These are phyloP conservation scores for Xenopus borealis DNA, from an alignment of 2,113 vertebrate genomes.

Conservation along the genomic window DNA sequence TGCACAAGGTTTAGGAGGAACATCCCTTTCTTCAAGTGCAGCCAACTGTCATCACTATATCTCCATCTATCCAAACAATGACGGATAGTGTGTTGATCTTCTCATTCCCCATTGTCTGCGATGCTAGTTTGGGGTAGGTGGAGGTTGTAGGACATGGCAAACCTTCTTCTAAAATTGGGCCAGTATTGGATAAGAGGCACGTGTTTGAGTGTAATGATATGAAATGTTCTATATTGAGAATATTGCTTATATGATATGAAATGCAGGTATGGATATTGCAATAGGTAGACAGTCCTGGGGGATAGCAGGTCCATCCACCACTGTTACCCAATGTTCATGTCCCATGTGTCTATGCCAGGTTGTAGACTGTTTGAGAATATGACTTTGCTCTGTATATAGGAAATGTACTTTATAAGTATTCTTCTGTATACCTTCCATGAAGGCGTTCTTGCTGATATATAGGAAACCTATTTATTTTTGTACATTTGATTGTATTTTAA, in stretches of 20 bases:
- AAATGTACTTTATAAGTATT: slow-evolving; percentile 97
- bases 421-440: slow-evolving; percentile 85
- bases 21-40: no score
- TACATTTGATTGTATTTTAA: slow-evolving; percentile 90
- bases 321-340: slow-evolving; percentile 53
- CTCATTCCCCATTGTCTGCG: no score
- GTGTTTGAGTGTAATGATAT: slow-evolving; percentile 12
- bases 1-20: no score
- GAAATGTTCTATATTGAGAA: slow-evolving; percentile 5
- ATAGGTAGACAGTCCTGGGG: slow-evolving; percentile 58
- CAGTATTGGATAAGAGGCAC: slow-evolving; percentile 27
- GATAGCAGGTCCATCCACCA: slow-evolving; percentile 74
- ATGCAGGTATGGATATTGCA: slow-evolving; percentile 16
- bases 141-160: no score
- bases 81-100: no score
- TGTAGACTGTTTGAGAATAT: slow-evolving; percentile 68
- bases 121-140: no score
- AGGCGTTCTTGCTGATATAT: slow-evolving; percentile 81
- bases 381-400: slow-evolving; percentile 71
- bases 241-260: neutral
- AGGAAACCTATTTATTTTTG: slow-evolving; percentile 98
- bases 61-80: no score
- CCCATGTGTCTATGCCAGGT: slow-evolving; percentile 66
- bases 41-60: no score
- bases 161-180: neutral